Evolutionary conservation across 2,797 vertebrate species (phyloP), one percentile per base, ranked within the genome.

Genomic region (Alfaro cultratus): DNA sequence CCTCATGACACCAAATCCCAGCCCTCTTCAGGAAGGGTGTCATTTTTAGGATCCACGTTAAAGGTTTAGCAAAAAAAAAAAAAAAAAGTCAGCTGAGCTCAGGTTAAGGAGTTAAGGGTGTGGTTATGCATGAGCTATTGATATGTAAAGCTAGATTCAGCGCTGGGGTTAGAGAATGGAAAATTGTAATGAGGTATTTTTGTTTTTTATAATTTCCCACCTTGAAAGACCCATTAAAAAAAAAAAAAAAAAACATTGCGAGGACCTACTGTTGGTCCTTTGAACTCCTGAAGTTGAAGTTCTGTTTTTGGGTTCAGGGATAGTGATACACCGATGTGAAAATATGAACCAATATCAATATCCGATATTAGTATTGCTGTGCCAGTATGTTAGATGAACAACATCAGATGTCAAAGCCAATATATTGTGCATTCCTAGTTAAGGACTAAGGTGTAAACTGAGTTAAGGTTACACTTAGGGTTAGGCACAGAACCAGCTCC

Each of bases 121-220:
- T 13, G 11, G 67, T 43, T n/a, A 70, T 43, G 67, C 21, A 70
- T 70, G 39, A 70, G 67, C 67, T 15, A 43, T 70, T 43, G n/a
- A 43, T 26, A 70, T 43, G 36, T 23, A 41, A 68, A 31, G 46
- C 9, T 15, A 64, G 21, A 1, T 43, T n/a, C 1, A 13, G 41
- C 15, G 5, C 21, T 36, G 55, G 62, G 62, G 62, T 23, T 18
- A 67, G 62, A 39, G 16, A 39, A 36, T 31, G 39, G 10, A 29
- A 76, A 43, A 45, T 47, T 45, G 16, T 31, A 21, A 46, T 31
- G 29, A 16, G 39, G 4, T 26, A 79, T 80, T 75, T 57, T 70
- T 70, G 83, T 74, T 68, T 45, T 29, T 60, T 60, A 60, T n/a
- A n/a, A 41, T 10, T 68, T 39, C 21, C 12, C 67, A 68, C 55